Evolutionary conservation across 1,140 invertebrate genomes (phyloP).

Genomic region (Drosophila rhopaloa): DNA sequence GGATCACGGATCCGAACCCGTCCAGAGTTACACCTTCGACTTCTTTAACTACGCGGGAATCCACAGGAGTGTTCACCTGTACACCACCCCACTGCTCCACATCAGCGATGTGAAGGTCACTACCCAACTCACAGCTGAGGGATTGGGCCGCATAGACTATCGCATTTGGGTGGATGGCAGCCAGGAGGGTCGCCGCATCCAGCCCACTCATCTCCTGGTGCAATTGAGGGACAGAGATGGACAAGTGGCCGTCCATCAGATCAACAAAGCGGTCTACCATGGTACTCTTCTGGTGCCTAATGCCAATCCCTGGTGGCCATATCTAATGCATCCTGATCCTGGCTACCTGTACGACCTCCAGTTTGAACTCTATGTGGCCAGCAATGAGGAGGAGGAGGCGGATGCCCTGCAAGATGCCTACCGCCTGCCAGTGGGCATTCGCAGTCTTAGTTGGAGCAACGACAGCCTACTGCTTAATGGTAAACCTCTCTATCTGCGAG

Average conservation of each 20-base stretch:
- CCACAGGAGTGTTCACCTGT: constrained; percentile 94
- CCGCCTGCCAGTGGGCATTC: constrained; percentile 93
- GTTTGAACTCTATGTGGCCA: constrained; percentile 84
- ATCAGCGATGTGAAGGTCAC: constrained; percentile 93
- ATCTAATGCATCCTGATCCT: constrained; percentile 91
- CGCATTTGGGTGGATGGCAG: constrained; percentile 34
- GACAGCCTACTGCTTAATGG: constrained; percentile 93
- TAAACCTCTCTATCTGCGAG: constrained; percentile 94
- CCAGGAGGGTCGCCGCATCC: not conserved
- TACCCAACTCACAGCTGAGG: constrained; percentile 86
- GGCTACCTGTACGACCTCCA: constrained; percentile 90
- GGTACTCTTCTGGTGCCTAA: constrained; percentile 88
- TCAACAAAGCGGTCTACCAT: constrained; percentile 29
- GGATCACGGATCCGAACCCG: constrained; percentile 88
- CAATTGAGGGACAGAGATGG: constrained; percentile 43
- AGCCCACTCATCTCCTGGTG: constrained; percentile 30
- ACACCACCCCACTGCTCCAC: constrained; percentile 92
- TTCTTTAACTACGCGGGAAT: constrained; percentile 99
- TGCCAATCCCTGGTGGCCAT: constrained; percentile 96
- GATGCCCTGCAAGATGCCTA: constrained; percentile 90
- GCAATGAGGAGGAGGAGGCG: constrained; percentile 34
- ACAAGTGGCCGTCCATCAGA: constrained; percentile 49
- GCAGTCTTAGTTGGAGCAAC: constrained; percentile 91
- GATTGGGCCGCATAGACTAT: constrained; percentile 76
- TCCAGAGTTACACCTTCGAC: constrained; percentile 96